phyloP scores from a whole-genome alignment of 2,113 vertebrate species.

The Lepisosteus osseus region DNA sequence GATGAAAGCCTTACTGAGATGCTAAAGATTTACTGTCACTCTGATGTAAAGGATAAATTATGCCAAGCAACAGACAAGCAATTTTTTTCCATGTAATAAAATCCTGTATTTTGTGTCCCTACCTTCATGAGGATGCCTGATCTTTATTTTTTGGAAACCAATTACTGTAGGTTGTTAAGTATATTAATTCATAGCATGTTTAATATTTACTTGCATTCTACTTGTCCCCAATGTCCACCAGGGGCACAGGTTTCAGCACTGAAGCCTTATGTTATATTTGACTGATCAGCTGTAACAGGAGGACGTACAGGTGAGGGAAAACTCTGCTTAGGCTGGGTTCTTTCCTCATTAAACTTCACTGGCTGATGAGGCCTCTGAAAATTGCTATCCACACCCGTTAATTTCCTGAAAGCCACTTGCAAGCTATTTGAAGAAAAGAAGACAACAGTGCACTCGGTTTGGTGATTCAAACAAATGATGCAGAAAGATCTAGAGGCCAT shows the following conservation, averaged over 20 bases:
- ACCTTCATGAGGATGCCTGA: background rate
- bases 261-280: conserved; percentile 36
- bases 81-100: too few relatives aligned
- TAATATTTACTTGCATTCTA: conserved; percentile 27
- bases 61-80: too few relatives aligned
- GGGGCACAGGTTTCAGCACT: conserved; percentile 34
- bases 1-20: too few relatives aligned
- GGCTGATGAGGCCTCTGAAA: conserved; percentile 17
- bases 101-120: too few relatives aligned
- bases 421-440: conserved; percentile 15
- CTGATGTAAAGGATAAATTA: too few relatives aligned
- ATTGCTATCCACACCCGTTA: conserved; percentile 15
- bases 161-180: conserved; percentile 29
- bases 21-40: too few relatives aligned
- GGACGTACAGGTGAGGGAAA: conserved; percentile 45
- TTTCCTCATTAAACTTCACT: conserved; percentile 35
- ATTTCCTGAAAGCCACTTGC: conserved; percentile 13
- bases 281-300: conserved; percentile 19
- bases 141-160: conserved; percentile 26
- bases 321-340: conserved; percentile 27
- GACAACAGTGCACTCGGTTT: background rate
- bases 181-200: conserved; percentile 28
- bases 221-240: conserved; percentile 10
- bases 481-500: background rate
- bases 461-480: too few relatives aligned